phyloP scores from a whole-genome alignment of 2,797 vertebrate species.

The Choloepus didactylus region DNA sequence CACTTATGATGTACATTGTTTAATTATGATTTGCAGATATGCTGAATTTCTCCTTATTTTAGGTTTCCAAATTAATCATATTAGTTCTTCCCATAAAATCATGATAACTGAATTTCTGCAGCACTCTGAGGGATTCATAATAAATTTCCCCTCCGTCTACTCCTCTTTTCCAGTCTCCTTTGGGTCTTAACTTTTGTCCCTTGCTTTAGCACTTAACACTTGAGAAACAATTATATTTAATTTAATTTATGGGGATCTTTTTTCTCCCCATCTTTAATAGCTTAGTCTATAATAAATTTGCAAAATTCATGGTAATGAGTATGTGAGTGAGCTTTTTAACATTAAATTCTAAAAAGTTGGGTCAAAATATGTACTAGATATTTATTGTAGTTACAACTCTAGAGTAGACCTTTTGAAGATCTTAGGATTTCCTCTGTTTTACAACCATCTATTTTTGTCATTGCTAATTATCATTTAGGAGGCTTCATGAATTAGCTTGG shows the following conservation, averaged over 20 bases:
- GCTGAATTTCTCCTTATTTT: constrained; percentile 45
- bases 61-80: constrained; percentile 56
- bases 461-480: neutral
- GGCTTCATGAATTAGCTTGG: neutral
- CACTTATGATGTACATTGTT: neutral
- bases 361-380: neutral
- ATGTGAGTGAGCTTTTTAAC: neutral
- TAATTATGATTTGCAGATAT: neutral
- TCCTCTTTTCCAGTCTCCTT: neutral
- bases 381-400: neutral
- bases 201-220: neutral
- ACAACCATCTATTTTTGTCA: neutral
- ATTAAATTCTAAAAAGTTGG: neutral
- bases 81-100: constrained; percentile 11
- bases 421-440: neutral
- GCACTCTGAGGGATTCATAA: neutral
- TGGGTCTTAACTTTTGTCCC: neutral
- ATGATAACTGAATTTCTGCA: neutral
- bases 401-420: neutral
- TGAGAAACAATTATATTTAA: neutral
- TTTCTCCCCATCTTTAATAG: neutral
- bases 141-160: neutral
- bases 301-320: neutral
- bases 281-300: neutral
- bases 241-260: neutral